Evolutionary conservation across 2,888 invertebrate genomes (phyloP).

Genomic region (Liodrosophila aerea): DNA sequence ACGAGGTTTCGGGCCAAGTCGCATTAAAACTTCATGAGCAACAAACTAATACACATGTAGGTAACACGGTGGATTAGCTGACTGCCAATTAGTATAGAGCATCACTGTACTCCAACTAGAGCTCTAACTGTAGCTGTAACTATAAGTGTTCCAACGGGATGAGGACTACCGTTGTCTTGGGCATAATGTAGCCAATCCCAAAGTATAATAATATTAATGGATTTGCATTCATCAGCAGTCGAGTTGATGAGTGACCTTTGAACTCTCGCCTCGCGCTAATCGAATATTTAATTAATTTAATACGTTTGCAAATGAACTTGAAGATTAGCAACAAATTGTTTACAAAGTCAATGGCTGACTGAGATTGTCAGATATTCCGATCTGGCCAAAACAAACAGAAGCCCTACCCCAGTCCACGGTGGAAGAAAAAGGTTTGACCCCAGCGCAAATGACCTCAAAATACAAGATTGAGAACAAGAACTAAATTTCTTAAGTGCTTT

Average conservation of each 20-base stretch:
- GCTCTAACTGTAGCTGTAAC: too few species aligned
- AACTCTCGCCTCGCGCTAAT: constrained; percentile 41
- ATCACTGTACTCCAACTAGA: too few species aligned
- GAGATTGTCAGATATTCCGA: constrained; percentile 12
- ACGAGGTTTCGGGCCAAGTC: constrained; percentile 39
- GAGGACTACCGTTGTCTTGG: too few species aligned
- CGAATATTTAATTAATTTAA: constrained; percentile 74
- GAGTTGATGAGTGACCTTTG: constrained; percentile 24
- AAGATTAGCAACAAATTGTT: constrained; percentile 49
- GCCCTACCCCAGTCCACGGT: background rate
- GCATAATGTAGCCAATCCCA: too few species aligned
- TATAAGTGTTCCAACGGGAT: background rate
- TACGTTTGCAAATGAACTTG: constrained; percentile 52
- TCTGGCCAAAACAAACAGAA: constrained; percentile 34
- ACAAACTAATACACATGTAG: constrained; percentile 28
- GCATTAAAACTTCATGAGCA: constrained; percentile 51
- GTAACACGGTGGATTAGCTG: constrained; percentile 15
- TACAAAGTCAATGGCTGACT: constrained; percentile 34
- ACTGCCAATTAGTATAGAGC: constrained; percentile 29
- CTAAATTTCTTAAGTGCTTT: constrained; percentile 74
- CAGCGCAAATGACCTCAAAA: constrained; percentile 60
- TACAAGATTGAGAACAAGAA: constrained; percentile 76
- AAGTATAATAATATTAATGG: constrained; percentile 31
- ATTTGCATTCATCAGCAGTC: constrained; percentile 25
- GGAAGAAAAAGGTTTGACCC: constrained; percentile 8